A percentile compares a stretch with the other conserved stretches of the same genome.
phyloP scores from a whole-genome alignment of 2,113 vertebrate species.

The Dunckerocampus dactyliophorus region DNA sequence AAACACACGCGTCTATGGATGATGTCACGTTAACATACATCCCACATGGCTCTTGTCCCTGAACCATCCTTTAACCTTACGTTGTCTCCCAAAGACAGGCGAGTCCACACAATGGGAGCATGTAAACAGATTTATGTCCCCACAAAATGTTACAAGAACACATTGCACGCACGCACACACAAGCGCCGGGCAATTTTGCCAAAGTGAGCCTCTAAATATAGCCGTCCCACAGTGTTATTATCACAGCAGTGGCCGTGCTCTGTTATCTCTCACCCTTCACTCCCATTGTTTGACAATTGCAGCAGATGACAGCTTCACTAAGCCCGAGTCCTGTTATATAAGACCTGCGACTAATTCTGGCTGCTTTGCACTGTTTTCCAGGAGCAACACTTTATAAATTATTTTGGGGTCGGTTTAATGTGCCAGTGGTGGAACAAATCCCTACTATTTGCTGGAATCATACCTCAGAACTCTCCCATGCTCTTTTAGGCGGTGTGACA shows the following conservation, averaged over 20 bases:
- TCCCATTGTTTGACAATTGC: constrained; percentile 62
- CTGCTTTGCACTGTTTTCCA: constrained; percentile 18
- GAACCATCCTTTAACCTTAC: background rate
- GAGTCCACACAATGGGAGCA: background rate
- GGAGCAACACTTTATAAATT: constrained; percentile 36
- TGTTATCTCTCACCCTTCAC: constrained; percentile 65
- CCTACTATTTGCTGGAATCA: constrained; percentile 4
- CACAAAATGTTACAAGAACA: constrained; percentile 1
- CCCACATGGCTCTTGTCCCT: background rate
- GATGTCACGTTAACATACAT: background rate
- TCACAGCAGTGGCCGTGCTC: constrained; percentile 54
- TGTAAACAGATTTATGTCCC: constrained; percentile 3
- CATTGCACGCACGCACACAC: constrained; percentile 8
- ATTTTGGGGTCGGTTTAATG: constrained; percentile 29
- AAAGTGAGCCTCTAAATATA: constrained; percentile 60
- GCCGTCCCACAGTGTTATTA: constrained; percentile 53
- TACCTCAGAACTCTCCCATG: constrained; percentile 7
- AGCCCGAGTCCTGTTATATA: constrained; percentile 47
- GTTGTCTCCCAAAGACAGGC: background rate
- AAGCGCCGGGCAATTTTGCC: constrained; percentile 36
- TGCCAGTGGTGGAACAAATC: constrained; percentile 5
- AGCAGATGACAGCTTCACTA: constrained; percentile 55
- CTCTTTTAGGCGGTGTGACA: background rate
- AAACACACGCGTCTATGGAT: background rate
- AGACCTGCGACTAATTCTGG: constrained; percentile 27